Evolutionary conservation across 2,888 invertebrate species (phyloP), one percentile per base, ranked within the genome.

Genomic region (Camptogramma bilineatum): DNA sequence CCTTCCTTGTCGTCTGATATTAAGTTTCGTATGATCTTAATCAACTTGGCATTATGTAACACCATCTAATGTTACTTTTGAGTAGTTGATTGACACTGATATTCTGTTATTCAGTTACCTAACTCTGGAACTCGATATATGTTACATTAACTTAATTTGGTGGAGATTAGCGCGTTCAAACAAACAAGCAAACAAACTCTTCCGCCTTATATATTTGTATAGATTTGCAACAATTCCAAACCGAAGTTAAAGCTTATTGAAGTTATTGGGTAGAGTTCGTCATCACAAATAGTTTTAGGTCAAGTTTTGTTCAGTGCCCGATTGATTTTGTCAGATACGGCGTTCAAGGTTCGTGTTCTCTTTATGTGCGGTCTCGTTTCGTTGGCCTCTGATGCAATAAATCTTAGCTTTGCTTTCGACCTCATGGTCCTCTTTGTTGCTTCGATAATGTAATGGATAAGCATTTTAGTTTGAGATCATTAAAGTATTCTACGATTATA

Each of bases 271-370:
- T 53, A 64, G 72, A 72, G 69, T 74, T 86, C 86, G 88, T 84
- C 86, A 87, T 87, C 85, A 82, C 86, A 85, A 83, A 82, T 69
- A 84, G 79, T 90, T 88, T 89, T 90, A 87, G 91, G 90, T 92
- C 91, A 91, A 91, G 91, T 88, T 89, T 91, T 88, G 87, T 85
- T 83, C 82, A 74, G 82, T 88, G 87, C 86, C 88, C 89, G 91
- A 91, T 92, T 88, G 91, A 92, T 93, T 93, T 92, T 91, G 91
- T 91, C 91, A 91, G 93, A 91, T 91, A 91, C 87, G 79, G 82
- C 83, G 82, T 84, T 91, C 93, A 93, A 93, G 93, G 93, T 91
- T 82, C 83, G 85, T 90, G 87, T 90, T 92, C 91, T 93, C 92
- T 91, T 92, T 93, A 91, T 90, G 91, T 88, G 91, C 91, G 88